Base-by-base conservation (phyloP, 2,888 invertebrate genomes). In the Leucophenga maculata region DNA sequence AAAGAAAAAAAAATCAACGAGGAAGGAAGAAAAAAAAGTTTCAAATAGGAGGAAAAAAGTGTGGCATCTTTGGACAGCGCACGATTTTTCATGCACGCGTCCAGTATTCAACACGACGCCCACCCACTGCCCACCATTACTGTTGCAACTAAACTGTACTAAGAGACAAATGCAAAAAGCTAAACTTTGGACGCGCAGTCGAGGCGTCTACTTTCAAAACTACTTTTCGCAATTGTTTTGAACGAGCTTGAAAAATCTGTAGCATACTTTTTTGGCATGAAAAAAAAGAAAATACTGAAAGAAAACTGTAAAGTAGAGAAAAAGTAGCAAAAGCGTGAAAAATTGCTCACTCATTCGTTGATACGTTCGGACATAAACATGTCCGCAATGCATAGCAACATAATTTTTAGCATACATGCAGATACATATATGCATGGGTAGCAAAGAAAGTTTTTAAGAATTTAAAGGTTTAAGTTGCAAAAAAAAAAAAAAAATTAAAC, bases 171-270 rank as follows among this genome's bases (percentile, higher is more conserved):
- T 39, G 39, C 39, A 39, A 39, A 39, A 39, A 39, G 11, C 3
- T 4, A 26, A 26, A 26, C 26, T 26, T 26, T 26, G 26, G 4
- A 26, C 4, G 26, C 26, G 26, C 26, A 26, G 26, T 26, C 26
- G 26, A 26, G 26, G 26, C 26, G 26, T 32, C 59, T 13, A 75
- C 74, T 70, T 75, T 73, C 71, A 74, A 79, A 83, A 81, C 76
- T 83, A 79, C 80, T 81, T 79, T 80, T 78, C 78, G 76, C 80
- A 81, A 81, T 81, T 81, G 80, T 81, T 81, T 81, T 81, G 22
- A 31, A 46, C 65, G 46, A 46, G 18, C 79, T 80, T 81, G 77
- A 80, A 81, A 75, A 74, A 77, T 55, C 69, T 68, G 73, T 65
- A 68, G 68, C 73, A 74, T 75, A 66, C 57, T 57, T 69, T n/a